Base-by-base conservation (phyloP, 2,888 invertebrate species). In the Flexamia atlantica region DNA sequence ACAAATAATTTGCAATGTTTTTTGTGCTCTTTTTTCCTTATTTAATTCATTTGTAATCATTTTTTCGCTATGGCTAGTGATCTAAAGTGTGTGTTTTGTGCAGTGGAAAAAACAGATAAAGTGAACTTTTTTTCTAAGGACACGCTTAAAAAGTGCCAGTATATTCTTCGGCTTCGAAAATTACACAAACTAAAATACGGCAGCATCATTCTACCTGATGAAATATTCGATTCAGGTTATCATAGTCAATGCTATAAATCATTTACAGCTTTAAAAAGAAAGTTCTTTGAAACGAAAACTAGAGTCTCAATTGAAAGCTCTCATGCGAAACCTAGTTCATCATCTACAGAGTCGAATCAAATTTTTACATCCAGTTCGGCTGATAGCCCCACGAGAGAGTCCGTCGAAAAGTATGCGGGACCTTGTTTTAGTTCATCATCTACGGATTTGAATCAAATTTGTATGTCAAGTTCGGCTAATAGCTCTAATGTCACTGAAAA, bases 231-330 rank as follows among this genome's bases (percentile, higher is more conserved):
- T 4, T 7, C 7, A 23, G 68, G 28, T 28, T 68, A 68, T 68
- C 28, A 68, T 25, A n/a, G 68, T 9, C 23, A 25, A 68, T 68
- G 68, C 17, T 68, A 68, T 68, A 68, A 68, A 68, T 17, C 28
- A 68, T 28, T 68, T 68, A 68, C 68, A 68, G 68, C 25, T 23
- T 17, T 68, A 4, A 10, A 7, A 25, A 68, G 25, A 10, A 68
- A 68, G 25, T 68, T 23, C 28, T 68, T 68, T 9, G 25, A 23
- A 9, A 7, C 25, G 9, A 25, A 68, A 10, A 9, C 68, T 9
- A 14, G 14, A 68, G 25, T 14, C 7, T 40, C 5, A 25, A 25
- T 9, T 5, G 25, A 68, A 25, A 23, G 25, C 3, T 9, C 2
- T 68, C 9, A 68, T 23, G 30, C 7, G 25, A 68, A 68, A 23